Base-by-base conservation (phyloP, 2,797 vertebrate genomes). In the Alosa sapidissima region DNA sequence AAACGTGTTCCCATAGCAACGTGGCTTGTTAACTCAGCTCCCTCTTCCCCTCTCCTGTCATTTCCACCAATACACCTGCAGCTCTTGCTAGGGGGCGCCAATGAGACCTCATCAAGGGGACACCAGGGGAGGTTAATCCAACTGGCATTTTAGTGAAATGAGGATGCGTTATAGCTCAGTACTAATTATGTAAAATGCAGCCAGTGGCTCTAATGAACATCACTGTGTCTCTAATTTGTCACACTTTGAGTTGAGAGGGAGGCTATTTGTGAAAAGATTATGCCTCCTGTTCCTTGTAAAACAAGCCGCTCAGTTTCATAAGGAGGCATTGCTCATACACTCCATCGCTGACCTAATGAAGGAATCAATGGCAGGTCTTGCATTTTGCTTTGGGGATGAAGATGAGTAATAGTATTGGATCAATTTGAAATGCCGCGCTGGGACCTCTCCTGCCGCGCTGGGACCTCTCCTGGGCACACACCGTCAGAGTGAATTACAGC, bases 1-100 rank as follows among this genome's bases (percentile, higher is more conserved):
- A 86, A 89, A 89, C 85, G 90, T 81, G 91, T 95, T 94, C 87
- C 94, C 91, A 93, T 93, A 92, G 92, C 91, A 93, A 95, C 92
- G 5, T 88, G 87, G 88, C 91, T 91, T 93, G 90, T 93, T 93
- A 93, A 90, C 91, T 85, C 60, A 49, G 84, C 28, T 78, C 36
- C 72, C 72, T 47, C 28, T 47, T 36, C 60, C 83, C 81, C 85
- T 78, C 87, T 90, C 16, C 5, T 24, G 62, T 16, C 60, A 83
- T 81, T 81, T 72, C 85, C 65, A 78, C 81, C 72, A 75, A 81
- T 81, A 51, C 88, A 83, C 82, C 72, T 55, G 51, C 62, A 55
- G 85, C 75, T 65, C 85, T 68, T 83, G 84, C 87, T 89, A 89
- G 87, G 85, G 87, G 87, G 88, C 41, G 13, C 85, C 85, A 88